Base-by-base conservation (phyloP, 2,797 vertebrate species). In the Fratercula arctica region DNA sequence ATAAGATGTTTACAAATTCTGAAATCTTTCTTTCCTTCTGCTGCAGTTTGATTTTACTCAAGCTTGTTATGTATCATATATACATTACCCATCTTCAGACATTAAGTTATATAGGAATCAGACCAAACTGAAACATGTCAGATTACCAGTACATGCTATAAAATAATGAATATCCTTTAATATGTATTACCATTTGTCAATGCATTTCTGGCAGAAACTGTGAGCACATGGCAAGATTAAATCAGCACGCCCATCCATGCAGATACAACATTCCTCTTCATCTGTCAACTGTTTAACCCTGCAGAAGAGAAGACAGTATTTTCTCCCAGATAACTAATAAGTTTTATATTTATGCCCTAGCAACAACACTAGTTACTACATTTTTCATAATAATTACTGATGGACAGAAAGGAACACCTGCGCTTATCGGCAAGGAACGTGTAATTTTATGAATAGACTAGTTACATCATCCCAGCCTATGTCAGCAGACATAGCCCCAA, bases 131-230 rank as follows among this genome's bases (percentile, higher is more conserved):
- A 70, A 89, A 79, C 28, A 48, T 8, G 10, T 41, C 53, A 61
- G 31, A 59, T 53, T 60, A 60, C 11, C 21, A 54, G 31, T 20
- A 70, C 28, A 37, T 17, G 41, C 16, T 39, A 45, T 35, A 72
- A 89, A 90, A 67, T 20, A 93, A 90, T 16, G 3, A 80, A 41
- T 56, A 69, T 57, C 10, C 39, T 91, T 85, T 78, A 60, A 28
- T n/a, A 57, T 73, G 45, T 45, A 97, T 97, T 97, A 99, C 99
- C 99, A 99, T 97, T 99, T 99, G 96, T 99, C 99, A 72, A 99
- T 99, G 97, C 99, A 99, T 91, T 99, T 99, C 98, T 99, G 99
- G 97, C 99, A 99, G 98, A 99, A 99, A 97, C 98, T 99, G 98
- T 99, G 99, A 29, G 99, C 98, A 66, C 99, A 99, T 0, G 99